phyloP scores from a whole-genome alignment of 2,888 invertebrate species.

The Hyles lineata region DNA sequence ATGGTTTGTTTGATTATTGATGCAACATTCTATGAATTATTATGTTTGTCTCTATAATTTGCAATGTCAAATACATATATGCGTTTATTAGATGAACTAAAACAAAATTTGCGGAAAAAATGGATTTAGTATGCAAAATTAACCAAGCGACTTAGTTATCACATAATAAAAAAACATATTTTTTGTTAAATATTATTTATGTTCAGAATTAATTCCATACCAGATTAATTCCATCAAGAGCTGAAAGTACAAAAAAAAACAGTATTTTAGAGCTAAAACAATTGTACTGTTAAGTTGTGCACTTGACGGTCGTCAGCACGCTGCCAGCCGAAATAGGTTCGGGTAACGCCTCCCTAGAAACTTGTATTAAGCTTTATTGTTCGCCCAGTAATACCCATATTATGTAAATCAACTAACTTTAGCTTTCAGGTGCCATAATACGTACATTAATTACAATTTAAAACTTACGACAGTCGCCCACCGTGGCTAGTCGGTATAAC shows the following conservation, averaged over 20 bases:
- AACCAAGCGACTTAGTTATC: too few relatives aligned
- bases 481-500: constrained; percentile 28
- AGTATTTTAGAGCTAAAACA: neutral
- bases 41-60: neutral
- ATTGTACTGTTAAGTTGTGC: constrained; percentile 4
- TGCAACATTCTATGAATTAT: neutral
- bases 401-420: constrained; percentile 50
- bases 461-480: constrained; percentile 39
- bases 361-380: constrained; percentile 43
- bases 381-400: constrained; percentile 48
- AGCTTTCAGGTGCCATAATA: constrained; percentile 41
- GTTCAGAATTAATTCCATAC: too few relatives aligned
- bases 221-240: too few relatives aligned
- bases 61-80: too few relatives aligned
- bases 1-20: neutral
- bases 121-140: too few relatives aligned
- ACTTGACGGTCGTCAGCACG: constrained; percentile 35
- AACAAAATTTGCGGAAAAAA: too few relatives aligned
- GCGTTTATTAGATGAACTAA: too few relatives aligned
- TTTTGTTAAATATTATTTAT: too few relatives aligned
- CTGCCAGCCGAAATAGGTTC: constrained; percentile 38
- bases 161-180: too few relatives aligned
- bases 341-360: constrained; percentile 38
- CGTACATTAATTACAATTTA: constrained; percentile 48
- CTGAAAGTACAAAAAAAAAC: too few relatives aligned